phyloP scores from a whole-genome alignment of 2,888 invertebrate genomes.

The Gerosis bhagava region DNA sequence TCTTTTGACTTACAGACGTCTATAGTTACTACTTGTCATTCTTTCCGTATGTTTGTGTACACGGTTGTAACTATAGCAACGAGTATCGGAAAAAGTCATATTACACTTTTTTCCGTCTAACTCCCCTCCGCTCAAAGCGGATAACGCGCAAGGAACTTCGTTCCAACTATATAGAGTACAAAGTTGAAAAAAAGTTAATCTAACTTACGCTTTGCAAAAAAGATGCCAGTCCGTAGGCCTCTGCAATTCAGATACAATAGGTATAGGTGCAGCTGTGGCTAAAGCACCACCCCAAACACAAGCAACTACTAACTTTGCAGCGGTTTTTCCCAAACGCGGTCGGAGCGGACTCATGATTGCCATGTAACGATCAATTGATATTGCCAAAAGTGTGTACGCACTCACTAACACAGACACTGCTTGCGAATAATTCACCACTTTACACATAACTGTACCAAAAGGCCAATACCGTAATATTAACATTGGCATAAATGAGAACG shows the following conservation, averaged over 20 bases:
- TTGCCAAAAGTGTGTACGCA: slow-evolving; percentile 95
- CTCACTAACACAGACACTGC: slow-evolving; percentile 92
- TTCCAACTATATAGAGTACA: too few species aligned
- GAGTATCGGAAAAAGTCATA: too few species aligned
- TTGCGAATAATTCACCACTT: slow-evolving; percentile 91
- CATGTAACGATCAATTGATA: slow-evolving; percentile 94
- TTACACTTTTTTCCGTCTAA: too few species aligned
- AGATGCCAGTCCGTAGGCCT: slow-evolving; percentile 85
- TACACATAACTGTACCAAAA: slow-evolving; percentile 91
- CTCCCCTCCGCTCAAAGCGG: too few species aligned
- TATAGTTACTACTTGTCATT: too few species aligned
- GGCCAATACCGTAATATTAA: slow-evolving; percentile 94
- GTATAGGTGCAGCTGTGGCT: slow-evolving; percentile 91
- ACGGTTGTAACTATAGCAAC: too few species aligned
- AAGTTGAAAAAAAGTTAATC: too few species aligned
- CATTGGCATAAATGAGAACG: slow-evolving; percentile 93
- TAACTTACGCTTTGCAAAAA: slow-evolving; percentile 86
- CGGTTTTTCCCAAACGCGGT: slow-evolving; percentile 89
- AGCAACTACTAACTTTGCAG: slow-evolving; percentile 86
- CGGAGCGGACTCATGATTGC: slow-evolving; percentile 95
- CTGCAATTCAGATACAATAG: slow-evolving; percentile 86
- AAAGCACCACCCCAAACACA: slow-evolving; percentile 90
- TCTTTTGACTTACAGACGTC: too few species aligned
- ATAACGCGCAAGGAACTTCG: too few species aligned
- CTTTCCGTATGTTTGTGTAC: too few species aligned